Evolutionary conservation across 2,888 invertebrate species (phyloP), one percentile per base, ranked within the genome.

Genomic region (Rhagonycha fulva): DNA sequence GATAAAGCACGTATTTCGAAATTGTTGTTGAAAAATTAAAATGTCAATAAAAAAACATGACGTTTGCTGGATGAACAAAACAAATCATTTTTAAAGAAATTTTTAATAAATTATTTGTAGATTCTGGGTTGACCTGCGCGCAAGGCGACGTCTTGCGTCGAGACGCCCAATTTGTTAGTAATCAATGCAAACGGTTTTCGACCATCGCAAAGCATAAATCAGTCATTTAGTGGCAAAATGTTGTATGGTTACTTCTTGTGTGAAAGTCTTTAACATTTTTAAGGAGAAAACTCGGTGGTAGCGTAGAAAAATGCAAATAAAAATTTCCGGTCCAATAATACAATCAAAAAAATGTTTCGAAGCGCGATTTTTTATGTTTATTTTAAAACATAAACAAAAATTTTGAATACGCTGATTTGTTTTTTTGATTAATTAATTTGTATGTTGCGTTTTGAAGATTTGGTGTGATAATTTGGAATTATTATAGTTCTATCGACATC

Each of bases 71-170:
- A 47, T 9, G 47, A 32, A 32, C 32, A 32, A 26, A 26, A 19
- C 19, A 19, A 19, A 2, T 19, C 19, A 19, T 47, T 47, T 47
- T 32, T 12, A 32, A 32, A 32, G 32, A 32, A 32, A n/a, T 32
- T 32, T 32, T 47, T 47, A 47, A 47, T 47, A 47, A 47, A 47
- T 47, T 47, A 66, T 66, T 24, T 66, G 14, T 66, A 66, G 26
- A 66, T 66, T 14, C 23, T 5, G 24, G n/a, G 63, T 66, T 66
- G 63, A 66, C 76, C 70, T 78, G 78, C 78, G 78, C 78, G 23
- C 26, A 72, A 71, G 72, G 60, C 63, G 76, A 74, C 72, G 76
- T 71, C 78, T 74, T 75, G 78, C 76, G 76, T 75, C 76, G 68
- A 19, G 72, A 28, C 76, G 71, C 61, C 74, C 19, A 62, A 26